Evolutionary conservation across 1,140 invertebrate species (phyloP), one percentile per base, ranked within the genome.

Genomic region (Drosophila bifasciata): DNA sequence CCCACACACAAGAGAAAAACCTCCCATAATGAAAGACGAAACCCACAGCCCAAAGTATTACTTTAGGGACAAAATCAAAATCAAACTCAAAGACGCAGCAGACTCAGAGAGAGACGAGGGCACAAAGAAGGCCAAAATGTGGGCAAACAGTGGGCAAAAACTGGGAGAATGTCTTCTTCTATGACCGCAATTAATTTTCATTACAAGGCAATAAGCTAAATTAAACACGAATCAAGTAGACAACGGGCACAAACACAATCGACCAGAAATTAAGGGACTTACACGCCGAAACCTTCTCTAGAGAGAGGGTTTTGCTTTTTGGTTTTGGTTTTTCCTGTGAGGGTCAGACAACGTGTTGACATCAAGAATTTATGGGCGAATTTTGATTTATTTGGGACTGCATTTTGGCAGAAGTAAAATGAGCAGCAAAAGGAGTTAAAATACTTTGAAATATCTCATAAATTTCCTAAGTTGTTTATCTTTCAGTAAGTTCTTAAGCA

Each of bases 181-280:
- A 58, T 61, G 80, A 70, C 80, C 81, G 77, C 81, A 85, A 86
- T 86, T 86, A 86, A 86, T 86, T 86, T 86, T 86, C 81, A 86
- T 86, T 86, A 86, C 83, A 69, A 67, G 83, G 83, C 81, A 86
- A 81, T 86, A 86, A 86, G 74, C 74, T 61, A 88, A 88, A 86
- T 86, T 88, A 86, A 86, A 78, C 69, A 78, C 81, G 80, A 76
- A 84, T 84, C 81, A 84, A 76, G 76, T 44, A 21, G 64, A 46
- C 17, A 45, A 23, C 55, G 53, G 56, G 50, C n/a, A n/a, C n/a
- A n/a, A n/a, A 46, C 40, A 58, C 8, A 48, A 41, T 36, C 32
- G 25, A 9, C 45, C 19, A 49, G 45, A 17, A 40, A 40, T 3
- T 16, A 58, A 58, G 51, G 43, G 46, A 25, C 43, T 19, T 28